Evolutionary conservation across 2,888 invertebrate species (phyloP).

Genomic region (Malthinus seriepunctatus): DNA sequence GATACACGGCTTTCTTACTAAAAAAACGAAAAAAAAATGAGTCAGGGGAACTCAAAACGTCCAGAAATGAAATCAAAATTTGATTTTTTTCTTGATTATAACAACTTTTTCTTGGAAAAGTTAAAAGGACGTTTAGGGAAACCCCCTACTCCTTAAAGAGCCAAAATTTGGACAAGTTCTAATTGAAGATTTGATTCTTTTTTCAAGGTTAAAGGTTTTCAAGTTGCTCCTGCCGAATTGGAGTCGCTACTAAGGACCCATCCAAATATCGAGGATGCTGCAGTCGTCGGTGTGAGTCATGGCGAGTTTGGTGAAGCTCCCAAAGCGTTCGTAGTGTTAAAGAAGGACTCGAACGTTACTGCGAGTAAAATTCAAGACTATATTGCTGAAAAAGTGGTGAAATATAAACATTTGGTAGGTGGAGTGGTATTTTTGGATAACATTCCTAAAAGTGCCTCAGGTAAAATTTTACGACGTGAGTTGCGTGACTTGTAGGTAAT

Average conservation of each 20-base stretch:
- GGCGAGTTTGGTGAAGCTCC: slow-evolving; percentile 73
- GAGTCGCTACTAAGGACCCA: slow-evolving; percentile 74
- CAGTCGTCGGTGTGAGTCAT: slow-evolving; percentile 79
- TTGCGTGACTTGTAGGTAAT: slow-evolving; percentile 40
- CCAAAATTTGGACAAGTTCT: no score
- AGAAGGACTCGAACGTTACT: slow-evolving; percentile 52
- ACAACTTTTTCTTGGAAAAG: no score
- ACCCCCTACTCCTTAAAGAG: no score
- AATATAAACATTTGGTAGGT: slow-evolving; percentile 71
- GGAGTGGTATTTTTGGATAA: slow-evolving; percentile 59
- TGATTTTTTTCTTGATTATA: no score
- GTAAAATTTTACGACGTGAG: slow-evolving; percentile 62
- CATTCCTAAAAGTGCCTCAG: slow-evolving; percentile 64
- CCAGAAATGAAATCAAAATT: no score
- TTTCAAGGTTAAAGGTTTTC: slow-evolving; percentile 57
- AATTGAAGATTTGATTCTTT: no score
- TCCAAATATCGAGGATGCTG: slow-evolving; percentile 77
- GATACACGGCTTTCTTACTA: no score
- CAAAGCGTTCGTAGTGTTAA: slow-evolving; percentile 70
- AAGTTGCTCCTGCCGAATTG: slow-evolving; percentile 89
- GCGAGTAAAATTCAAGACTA: slow-evolving; percentile 64
- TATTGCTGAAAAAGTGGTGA: slow-evolving; percentile 69
- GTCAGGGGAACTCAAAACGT: no score
- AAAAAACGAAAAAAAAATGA: no score
- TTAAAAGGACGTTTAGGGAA: no score